Evolutionary conservation across 2,888 invertebrate species (phyloP).

Genomic region (Rotaria socialis): DNA sequence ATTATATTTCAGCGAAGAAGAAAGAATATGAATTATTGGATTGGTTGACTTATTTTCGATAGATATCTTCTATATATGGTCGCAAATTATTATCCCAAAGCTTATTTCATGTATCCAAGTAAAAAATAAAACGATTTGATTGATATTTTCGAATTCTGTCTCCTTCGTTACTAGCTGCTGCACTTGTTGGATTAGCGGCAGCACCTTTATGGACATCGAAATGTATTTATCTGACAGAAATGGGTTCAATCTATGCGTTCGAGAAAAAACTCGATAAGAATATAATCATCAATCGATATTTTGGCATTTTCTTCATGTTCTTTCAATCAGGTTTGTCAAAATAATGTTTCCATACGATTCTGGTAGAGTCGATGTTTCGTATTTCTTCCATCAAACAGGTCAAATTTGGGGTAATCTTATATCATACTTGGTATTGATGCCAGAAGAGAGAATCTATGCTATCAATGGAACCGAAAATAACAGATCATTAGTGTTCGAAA

Average conservation of each 20-base stretch:
- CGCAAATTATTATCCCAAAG: background rate
- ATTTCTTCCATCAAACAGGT: conserved; percentile 53
- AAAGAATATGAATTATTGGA: too few species aligned
- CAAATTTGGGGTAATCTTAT: conserved; percentile 48
- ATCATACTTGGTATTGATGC: conserved; percentile 44
- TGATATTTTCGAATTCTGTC: too few species aligned
- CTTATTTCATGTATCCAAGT: background rate
- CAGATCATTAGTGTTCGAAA: too few species aligned
- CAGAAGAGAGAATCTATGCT: background rate
- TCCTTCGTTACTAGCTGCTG: background rate
- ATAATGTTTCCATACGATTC: too few species aligned
- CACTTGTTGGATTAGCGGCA: conserved; percentile 80
- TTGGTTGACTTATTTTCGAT: too few species aligned
- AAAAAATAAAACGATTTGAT: background rate
- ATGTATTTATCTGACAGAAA: conserved; percentile 90
- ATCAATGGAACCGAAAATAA: background rate
- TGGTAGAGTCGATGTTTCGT: background rate
- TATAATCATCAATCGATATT: conserved; percentile 88
- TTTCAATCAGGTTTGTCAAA: conserved; percentile 72
- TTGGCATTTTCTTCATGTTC: conserved; percentile 90
- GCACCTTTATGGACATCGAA: conserved; percentile 99
- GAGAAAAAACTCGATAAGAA: conserved; percentile 73
- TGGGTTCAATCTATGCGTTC: conserved; percentile 82
- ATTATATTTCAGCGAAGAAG: too few species aligned
- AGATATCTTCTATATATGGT: background rate